These are phyloP conservation scores for Argynnis bischoffii DNA, from an alignment of 2,888 invertebrate species.

Conservation along the genomic window DNA sequence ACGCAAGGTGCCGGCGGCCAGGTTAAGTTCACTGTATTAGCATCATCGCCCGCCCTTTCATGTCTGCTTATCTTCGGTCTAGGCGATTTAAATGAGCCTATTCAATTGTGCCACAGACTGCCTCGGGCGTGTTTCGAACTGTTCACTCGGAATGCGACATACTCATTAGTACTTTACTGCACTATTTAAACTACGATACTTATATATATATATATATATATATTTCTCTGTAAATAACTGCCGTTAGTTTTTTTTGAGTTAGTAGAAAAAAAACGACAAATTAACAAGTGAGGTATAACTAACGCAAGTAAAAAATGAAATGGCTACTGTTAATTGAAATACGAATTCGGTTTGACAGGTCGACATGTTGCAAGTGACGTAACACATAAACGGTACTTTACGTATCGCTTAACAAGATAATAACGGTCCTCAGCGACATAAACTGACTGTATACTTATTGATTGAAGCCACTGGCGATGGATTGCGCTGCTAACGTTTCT, in stretches of 20 bases:
- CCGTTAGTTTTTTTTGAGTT: not conserved
- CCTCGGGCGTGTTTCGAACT: slow-evolving; percentile 37
- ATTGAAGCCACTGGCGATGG: slow-evolving; percentile 34
- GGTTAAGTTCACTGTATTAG: slow-evolving; percentile 78
- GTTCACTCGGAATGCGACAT: slow-evolving; percentile 30
- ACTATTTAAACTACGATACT: not conserved
- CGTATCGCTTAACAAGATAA: slow-evolving; percentile 47
- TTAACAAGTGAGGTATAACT: not conserved
- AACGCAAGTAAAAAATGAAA: not conserved
- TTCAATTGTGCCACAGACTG: slow-evolving; percentile 60
- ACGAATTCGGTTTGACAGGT: slow-evolving; percentile 23
- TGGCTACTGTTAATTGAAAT: slow-evolving; percentile 11
- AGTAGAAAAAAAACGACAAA: not conserved
- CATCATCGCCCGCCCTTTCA: slow-evolving; percentile 78
- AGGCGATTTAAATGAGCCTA: slow-evolving; percentile 72
- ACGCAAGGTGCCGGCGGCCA: slow-evolving; percentile 76
- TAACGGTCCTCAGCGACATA: slow-evolving; percentile 43
- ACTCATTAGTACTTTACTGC: slow-evolving; percentile 30
- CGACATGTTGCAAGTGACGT: slow-evolving; percentile 31
- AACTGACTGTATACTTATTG: slow-evolving; percentile 38
- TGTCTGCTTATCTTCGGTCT: slow-evolving; percentile 74
- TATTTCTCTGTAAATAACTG: not conserved
- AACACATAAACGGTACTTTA: slow-evolving; percentile 35
- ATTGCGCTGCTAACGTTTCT: slow-evolving; percentile 20
- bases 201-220: not conserved